These are phyloP conservation scores for Drosophila miranda DNA, from an alignment of 1,140 invertebrate genomes.

Conservation along the genomic window DNA sequence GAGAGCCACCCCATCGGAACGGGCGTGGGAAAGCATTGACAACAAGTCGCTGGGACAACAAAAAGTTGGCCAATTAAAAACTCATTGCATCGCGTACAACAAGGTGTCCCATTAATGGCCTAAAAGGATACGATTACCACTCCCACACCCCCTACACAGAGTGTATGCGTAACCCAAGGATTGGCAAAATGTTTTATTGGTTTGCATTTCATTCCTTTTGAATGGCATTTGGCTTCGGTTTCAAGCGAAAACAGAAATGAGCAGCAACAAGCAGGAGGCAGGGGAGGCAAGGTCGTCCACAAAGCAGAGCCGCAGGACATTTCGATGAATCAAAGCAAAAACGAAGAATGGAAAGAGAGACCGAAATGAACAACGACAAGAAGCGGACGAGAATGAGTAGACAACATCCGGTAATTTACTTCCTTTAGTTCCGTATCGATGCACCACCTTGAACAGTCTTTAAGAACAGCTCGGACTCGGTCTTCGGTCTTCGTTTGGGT, in stretches of 20 bases:
- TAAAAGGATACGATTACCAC: slow-evolving; percentile 41
- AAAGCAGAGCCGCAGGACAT: slow-evolving; percentile 72
- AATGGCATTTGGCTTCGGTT: slow-evolving; percentile 45
- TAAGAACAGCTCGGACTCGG: slow-evolving; percentile 21
- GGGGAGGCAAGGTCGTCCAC: slow-evolving; percentile 42
- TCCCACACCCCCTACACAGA: slow-evolving; percentile 1
- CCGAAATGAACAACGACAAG: slow-evolving; percentile 71
- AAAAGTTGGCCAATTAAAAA: slow-evolving; percentile 58
- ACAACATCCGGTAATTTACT: slow-evolving; percentile 82
- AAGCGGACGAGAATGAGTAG: slow-evolving; percentile 70
- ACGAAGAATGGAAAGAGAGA: slow-evolving; percentile 23
- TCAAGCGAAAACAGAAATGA: slow-evolving; percentile 64
- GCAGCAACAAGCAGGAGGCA: slow-evolving; percentile 46
- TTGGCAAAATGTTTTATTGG: slow-evolving; percentile 68
- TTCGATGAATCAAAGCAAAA: slow-evolving; percentile 64
- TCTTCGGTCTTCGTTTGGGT: slow-evolving; percentile 21
- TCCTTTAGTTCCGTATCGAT: slow-evolving; percentile 78
- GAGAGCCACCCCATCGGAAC: slow-evolving; percentile 9
- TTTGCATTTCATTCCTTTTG: slow-evolving; percentile 37
- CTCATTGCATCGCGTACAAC: slow-evolving; percentile 53
- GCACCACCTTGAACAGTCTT: slow-evolving; percentile 50
- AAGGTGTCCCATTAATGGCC: slow-evolving; percentile 59
- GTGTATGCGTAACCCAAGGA: slow-evolving; percentile 19
- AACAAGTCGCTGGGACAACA: neutral
- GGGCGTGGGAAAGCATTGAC: slow-evolving; percentile 57